Evolutionary conservation across 2,797 vertebrate genomes (phyloP).

Genomic region (Crenuchus spilurus): DNA sequence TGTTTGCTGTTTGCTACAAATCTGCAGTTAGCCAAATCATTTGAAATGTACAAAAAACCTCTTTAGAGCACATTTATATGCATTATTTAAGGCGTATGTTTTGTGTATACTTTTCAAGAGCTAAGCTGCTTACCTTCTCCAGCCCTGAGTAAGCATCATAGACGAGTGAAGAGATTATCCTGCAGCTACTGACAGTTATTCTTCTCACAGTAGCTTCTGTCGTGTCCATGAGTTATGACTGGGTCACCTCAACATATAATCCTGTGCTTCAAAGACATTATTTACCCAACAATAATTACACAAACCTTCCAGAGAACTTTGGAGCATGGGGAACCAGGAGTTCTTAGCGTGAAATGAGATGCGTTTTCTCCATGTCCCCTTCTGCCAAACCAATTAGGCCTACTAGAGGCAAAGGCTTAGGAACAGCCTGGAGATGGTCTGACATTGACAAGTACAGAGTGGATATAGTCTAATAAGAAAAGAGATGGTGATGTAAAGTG

Average conservation of each 20-base stretch:
- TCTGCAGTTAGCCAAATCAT: too few species aligned
- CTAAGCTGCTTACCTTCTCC: constrained; percentile 47
- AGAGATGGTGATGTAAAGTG: background rate
- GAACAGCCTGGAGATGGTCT: background rate
- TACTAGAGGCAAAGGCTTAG: background rate
- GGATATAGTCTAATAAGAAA: background rate
- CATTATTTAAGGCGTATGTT: constrained; percentile 32
- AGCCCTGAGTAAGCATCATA: constrained; percentile 34
- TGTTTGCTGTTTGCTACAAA: too few species aligned
- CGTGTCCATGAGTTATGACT: constrained; percentile 12
- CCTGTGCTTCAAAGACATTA: constrained; percentile 1
- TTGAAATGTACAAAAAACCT: constrained; percentile 24
- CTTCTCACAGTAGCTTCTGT: constrained; percentile 17
- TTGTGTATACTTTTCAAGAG: constrained; percentile 34
- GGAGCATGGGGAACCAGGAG: background rate
- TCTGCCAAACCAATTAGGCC: constrained; percentile 23
- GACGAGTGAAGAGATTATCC: constrained; percentile 37
- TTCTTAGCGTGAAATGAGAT: constrained; percentile 5
- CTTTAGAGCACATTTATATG: constrained; percentile 31
- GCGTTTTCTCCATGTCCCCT: background rate
- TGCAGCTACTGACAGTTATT: constrained; percentile 9
- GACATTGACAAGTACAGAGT: background rate
- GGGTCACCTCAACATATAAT: constrained; percentile 21
- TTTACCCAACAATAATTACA: constrained; percentile 14
- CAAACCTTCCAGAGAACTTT: background rate